A percentile compares a stretch with the other conserved stretches of the same genome.
phyloP scores from a whole-genome alignment of 2,113 vertebrate genomes.

The Oxygymnocypris stewartii region DNA sequence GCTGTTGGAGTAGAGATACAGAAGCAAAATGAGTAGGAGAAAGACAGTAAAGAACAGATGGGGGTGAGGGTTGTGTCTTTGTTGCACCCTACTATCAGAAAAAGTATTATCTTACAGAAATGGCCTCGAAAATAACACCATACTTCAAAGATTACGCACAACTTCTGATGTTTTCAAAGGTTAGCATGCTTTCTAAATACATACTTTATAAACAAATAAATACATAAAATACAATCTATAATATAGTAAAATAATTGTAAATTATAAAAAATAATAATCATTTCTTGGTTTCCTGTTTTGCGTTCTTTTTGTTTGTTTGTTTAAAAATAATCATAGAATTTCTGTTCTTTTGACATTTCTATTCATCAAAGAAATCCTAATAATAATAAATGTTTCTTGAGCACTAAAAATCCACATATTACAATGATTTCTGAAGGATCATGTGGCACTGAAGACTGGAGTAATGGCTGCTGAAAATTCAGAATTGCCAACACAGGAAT shows the following conservation, averaged over 20 bases:
- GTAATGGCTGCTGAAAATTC: neutral
- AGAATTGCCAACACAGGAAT: neutral
- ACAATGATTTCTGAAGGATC: neutral
- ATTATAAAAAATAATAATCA: too few relatives aligned
- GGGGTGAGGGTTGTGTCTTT: neutral
- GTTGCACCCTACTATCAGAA: slow-evolving; percentile 13
- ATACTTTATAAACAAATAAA: neutral
- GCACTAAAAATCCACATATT: neutral
- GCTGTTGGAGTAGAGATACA: neutral
- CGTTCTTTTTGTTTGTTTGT: too few relatives aligned
- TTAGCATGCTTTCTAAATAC: neutral
- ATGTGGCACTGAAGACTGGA: neutral
- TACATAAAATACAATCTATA: neutral
- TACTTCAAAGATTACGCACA: neutral
- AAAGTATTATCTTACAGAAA: slow-evolving; percentile 10
- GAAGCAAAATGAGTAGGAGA: neutral
- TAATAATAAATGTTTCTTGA: neutral
- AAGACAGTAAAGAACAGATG: slow-evolving; percentile 8
- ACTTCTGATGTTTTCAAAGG: neutral
- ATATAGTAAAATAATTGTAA: neutral
- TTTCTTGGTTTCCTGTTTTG: neutral
- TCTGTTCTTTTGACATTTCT: neutral
- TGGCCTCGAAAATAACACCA: neutral
- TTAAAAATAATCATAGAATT: neutral
- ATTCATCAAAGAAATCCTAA: neutral